Percentiles rank a stretch among this genome's conserved stretches.
phyloP scores from a whole-genome alignment of 2,888 invertebrate species.

The Troglohyphantes excavatus region DNA sequence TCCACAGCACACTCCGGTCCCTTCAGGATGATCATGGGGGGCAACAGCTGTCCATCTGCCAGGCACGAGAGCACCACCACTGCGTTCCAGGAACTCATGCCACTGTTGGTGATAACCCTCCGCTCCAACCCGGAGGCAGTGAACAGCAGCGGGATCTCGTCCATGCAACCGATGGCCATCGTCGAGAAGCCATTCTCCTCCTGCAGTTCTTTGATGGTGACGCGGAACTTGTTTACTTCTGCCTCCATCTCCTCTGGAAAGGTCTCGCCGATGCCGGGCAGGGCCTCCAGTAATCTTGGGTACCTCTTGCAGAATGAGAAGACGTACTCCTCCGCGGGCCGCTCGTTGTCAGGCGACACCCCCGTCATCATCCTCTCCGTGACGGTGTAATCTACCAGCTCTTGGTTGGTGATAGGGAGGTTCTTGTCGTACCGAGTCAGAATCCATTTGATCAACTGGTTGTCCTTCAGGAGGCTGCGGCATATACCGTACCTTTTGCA shows the following conservation, averaged over 20 bases:
- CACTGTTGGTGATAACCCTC: slow-evolving; percentile 69
- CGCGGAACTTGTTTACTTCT: slow-evolving; percentile 60
- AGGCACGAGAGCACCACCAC: slow-evolving; percentile 68
- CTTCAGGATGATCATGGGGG: slow-evolving; percentile 70
- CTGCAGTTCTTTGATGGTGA: slow-evolving; percentile 62
- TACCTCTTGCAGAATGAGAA: slow-evolving; percentile 64
- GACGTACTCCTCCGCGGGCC: slow-evolving; percentile 61
- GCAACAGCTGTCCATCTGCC: slow-evolving; percentile 66
- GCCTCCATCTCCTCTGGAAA: slow-evolving; percentile 76
- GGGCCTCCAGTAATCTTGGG: slow-evolving; percentile 58
- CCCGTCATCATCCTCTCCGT: slow-evolving; percentile 66
- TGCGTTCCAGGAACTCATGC: slow-evolving; percentile 74
- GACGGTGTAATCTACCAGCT: slow-evolving; percentile 58
- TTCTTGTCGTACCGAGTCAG: slow-evolving; percentile 72
- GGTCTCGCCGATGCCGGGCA: slow-evolving; percentile 67
- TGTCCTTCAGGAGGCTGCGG: slow-evolving; percentile 62
- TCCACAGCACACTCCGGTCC: slow-evolving; percentile 25
- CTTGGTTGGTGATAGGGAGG: slow-evolving; percentile 67
- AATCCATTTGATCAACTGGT: slow-evolving; percentile 69
- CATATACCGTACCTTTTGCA: slow-evolving; percentile 74
- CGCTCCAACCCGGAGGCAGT: slow-evolving; percentile 52
- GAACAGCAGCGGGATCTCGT: slow-evolving; percentile 70
- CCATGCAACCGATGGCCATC: slow-evolving; percentile 73
- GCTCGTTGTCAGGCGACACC: slow-evolving; percentile 29
- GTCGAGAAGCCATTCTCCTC: slow-evolving; percentile 69